Evolutionary conservation across 2,888 invertebrate species (phyloP).

Genomic region (Eustalomyia histrio): DNA sequence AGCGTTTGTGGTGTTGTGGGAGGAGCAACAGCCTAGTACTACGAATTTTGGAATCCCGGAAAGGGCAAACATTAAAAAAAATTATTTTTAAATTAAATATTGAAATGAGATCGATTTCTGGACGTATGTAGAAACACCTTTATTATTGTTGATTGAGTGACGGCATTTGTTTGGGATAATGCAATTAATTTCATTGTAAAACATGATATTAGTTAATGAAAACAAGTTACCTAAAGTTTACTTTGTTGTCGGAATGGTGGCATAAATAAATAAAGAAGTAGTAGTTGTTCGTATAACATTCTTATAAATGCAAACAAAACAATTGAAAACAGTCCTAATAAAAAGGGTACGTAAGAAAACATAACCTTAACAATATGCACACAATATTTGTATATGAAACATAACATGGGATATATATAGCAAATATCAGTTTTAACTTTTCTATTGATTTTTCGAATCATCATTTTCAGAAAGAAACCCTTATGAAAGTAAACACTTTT

Average conservation of each 20-base stretch:
- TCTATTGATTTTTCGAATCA: constrained; percentile 28
- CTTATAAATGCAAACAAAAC: constrained; percentile 19
- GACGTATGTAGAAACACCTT: not conserved
- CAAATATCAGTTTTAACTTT: constrained; percentile 16
- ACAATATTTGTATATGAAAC: not conserved
- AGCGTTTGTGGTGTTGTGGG: too few species aligned
- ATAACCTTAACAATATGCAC: not conserved
- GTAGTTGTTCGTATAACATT: not conserved
- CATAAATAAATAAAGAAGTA: not conserved
- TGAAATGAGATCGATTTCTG: too few species aligned
- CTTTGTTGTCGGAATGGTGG: not conserved
- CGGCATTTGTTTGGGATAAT: constrained; percentile 13
- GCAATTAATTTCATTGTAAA: constrained; percentile 29
- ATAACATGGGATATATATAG: not conserved
- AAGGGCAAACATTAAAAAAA: too few species aligned
- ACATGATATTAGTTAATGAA: constrained; percentile 21
- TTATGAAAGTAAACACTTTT: constrained; percentile 17
- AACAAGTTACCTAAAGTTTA: not conserved
- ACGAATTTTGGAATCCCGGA: too few species aligned
- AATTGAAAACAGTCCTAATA: not conserved
- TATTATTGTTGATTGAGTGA: not conserved
- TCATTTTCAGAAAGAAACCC: constrained; percentile 28
- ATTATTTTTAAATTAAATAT: too few species aligned
- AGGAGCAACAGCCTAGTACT: too few species aligned
- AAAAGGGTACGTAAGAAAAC: not conserved